Conservation (phyloP, 2,797 vertebrate species). For the Pseudochromis fuscus region DNA sequence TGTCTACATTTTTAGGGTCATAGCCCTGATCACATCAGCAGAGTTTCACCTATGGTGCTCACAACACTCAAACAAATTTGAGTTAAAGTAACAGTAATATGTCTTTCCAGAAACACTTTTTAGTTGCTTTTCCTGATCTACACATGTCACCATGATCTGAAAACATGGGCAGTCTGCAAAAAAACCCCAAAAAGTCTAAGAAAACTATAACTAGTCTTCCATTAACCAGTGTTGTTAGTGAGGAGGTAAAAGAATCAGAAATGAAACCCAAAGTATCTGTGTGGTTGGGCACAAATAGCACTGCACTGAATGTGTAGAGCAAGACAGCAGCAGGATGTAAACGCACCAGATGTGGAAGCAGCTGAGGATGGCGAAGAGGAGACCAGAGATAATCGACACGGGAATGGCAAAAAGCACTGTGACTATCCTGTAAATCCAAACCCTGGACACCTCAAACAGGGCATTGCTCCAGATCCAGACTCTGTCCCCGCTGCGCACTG, state of each 20-base stretch:
- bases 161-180: too few species aligned
- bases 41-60: background rate
- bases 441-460: conserved; percentile 83
- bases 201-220: too few species aligned
- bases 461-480: conserved; percentile 88
- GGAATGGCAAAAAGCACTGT: conserved; percentile 82
- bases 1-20: background rate
- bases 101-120: background rate
- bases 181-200: too few species aligned
- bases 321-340: background rate
- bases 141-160: background rate
- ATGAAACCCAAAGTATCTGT: background rate
- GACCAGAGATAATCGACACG: conserved; percentile 78
- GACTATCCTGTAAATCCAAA: conserved; percentile 86
- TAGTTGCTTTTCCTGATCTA: background rate
- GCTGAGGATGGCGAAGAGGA: conserved; percentile 84
- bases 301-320: background rate
- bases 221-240: too few species aligned
- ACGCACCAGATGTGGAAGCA: conserved; percentile 86
- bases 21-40: background rate
- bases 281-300: background rate
- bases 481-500: conserved; percentile 84
- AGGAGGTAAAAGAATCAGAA: too few species aligned
- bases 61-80: background rate
- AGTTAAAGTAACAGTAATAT: background rate